A percentile compares a stretch with the other conserved stretches of the same genome.
phyloP scores from a whole-genome alignment of 2,888 invertebrate genomes.

The Zaprionus bogoriensis region DNA sequence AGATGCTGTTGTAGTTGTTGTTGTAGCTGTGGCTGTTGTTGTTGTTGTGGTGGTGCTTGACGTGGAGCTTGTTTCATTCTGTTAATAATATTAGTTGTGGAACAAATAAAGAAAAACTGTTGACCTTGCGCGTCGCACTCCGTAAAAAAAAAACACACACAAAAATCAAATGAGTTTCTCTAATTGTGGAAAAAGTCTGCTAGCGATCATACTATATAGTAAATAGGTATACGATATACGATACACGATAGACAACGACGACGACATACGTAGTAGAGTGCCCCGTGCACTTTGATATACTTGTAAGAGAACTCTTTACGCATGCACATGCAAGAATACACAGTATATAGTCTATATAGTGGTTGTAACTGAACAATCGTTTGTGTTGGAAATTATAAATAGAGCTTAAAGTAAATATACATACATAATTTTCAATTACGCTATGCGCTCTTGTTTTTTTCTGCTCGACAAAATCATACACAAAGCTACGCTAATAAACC shows the following conservation, averaged over 20 bases:
- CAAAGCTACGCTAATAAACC: conserved; percentile 44
- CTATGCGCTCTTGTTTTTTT: conserved; percentile 16
- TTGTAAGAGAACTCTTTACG: conserved; percentile 31
- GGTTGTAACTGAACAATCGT: conserved; percentile 8
- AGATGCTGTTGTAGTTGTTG: conserved; percentile 37
- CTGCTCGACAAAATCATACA: conserved; percentile 48
- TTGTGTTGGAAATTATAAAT: conserved; percentile 17
- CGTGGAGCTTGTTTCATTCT: conserved; percentile 80
- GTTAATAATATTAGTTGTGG: conserved; percentile 82
- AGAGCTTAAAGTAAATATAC: conserved; percentile 44
- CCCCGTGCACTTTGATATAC: conserved; percentile 34
- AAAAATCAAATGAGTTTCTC: conserved; percentile 64
- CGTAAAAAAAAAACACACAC: conserved; percentile 67
- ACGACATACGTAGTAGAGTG: conserved; percentile 44
- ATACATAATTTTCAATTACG: conserved; percentile 36
- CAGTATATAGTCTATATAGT: conserved; percentile 29
- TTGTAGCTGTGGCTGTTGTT: conserved; percentile 44
- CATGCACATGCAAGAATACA: conserved; percentile 54
- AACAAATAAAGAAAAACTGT: conserved; percentile 70
- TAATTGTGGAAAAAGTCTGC: background rate
- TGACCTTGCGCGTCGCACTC: conserved; percentile 51
- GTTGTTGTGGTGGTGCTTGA: conserved; percentile 58
- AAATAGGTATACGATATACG: conserved; percentile 39
- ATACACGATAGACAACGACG: conserved; percentile 35
- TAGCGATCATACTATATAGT: conserved; percentile 22